phyloP scores from a whole-genome alignment of 2,113 vertebrate genomes.

The Erinaceus europaeus region DNA sequence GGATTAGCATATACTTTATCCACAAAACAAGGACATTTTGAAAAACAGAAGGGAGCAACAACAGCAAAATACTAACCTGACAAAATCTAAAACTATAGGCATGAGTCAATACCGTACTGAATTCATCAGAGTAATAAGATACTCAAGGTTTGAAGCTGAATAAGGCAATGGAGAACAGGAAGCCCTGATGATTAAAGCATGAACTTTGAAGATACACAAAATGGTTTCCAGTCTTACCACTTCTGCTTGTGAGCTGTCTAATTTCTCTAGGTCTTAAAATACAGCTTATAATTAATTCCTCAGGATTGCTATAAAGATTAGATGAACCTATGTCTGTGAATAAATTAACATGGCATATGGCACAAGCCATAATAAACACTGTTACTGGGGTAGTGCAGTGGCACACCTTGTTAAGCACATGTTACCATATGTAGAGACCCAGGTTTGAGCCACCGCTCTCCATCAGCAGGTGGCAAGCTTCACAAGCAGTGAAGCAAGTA shows the following conservation, averaged over 20 bases:
- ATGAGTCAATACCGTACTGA: background rate
- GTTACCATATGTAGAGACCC: too few relatives aligned
- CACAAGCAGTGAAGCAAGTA: too few relatives aligned
- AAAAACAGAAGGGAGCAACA: background rate
- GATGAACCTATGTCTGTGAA: background rate
- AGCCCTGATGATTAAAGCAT: rapidly evolving
- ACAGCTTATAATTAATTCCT: background rate
- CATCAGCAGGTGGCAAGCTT: too few relatives aligned
- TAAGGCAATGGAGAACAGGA: background rate
- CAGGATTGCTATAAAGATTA: background rate
- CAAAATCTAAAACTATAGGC: background rate
- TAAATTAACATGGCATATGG: background rate
- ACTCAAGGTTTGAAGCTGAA: background rate
- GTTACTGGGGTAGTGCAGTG: too few relatives aligned
- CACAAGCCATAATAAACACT: background rate
- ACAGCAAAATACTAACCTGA: background rate
- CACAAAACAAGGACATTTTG: background rate
- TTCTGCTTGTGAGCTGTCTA: background rate
- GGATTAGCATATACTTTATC: background rate
- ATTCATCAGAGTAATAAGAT: background rate
- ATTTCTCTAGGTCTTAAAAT: background rate
- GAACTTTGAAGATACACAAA: background rate
- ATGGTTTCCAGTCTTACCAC: background rate
- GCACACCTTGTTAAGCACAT: too few relatives aligned
- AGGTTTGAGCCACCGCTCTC: too few relatives aligned